Evolutionary conservation across 2,888 invertebrate species (phyloP), one percentile per base, ranked within the genome.

Genomic region (Julus scandinavius): DNA sequence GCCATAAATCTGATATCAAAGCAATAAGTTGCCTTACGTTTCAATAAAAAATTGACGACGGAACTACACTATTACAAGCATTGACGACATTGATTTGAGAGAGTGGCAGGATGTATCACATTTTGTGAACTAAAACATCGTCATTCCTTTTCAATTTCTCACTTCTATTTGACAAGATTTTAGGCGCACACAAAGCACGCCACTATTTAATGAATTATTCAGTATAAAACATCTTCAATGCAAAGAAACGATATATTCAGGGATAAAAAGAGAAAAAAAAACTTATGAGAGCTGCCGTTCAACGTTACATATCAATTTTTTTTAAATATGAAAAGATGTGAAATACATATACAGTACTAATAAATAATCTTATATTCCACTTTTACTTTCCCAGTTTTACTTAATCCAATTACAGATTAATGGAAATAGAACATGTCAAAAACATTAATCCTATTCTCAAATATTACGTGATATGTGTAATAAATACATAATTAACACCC

Each of bases 1-100:
- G 17, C 63, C 6, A 72, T 17, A 29, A 72, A 72, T 3, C 20
- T 72, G 20, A 72, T 72, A 72, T 20, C 63, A 20, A 4, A 72
- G 20, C n/a, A 72, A 72, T 72, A 29, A n/a, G 63, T 29, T 72
- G 63, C 63, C 58, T 5, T 72, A 9, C 20, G 20, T 29, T 20
- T 58, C 7, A 72, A 72, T 72, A 72, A 72, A 29, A 72, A 72
- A 72, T 72, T 58, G 20, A 72, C 63, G 20, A 72, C n/a, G 20
- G 63, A 72, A 20, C 63, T 72, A 1, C 5, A 20, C n/a, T 29
- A 72, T 72, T 29, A 7, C 63, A 20, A n/a, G 63, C 20, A 72
- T 72, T 72, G 20, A 5, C 20, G 6, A 29, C 4, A 72, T 11
- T 20, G 20, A 72, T 72, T 72, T 29, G 63, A 72, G 20, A 72